Percentiles rank a stretch among this genome's conserved stretches.
These are phyloP conservation scores for Temnothorax unifasciatus DNA, from an alignment of 2,888 invertebrate species.

Conservation along the genomic window DNA sequence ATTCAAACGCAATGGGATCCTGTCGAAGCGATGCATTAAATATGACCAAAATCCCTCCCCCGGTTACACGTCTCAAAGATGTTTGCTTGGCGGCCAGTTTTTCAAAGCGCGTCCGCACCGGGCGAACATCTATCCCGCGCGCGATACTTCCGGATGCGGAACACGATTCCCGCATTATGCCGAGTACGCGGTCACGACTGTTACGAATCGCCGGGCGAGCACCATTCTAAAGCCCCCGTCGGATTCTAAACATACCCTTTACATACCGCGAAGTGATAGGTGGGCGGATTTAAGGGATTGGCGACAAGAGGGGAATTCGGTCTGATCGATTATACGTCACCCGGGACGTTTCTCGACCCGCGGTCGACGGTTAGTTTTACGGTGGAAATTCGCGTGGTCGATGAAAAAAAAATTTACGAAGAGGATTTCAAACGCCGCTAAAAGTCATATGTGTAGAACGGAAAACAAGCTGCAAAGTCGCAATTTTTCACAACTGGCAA, in stretches of 20 bases:
- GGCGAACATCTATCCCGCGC: constrained; percentile 65
- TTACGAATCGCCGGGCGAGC: constrained; percentile 81
- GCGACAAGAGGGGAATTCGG: constrained; percentile 72
- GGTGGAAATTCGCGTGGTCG: constrained; percentile 17
- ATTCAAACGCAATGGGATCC: not conserved
- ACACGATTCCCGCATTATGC: constrained; percentile 84
- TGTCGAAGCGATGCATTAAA: not conserved
- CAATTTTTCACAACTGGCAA: not conserved
- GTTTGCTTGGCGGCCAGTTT: constrained; percentile 38
- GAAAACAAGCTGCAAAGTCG: not conserved
- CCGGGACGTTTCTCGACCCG: constrained; percentile 65
- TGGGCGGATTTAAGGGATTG: constrained; percentile 73
- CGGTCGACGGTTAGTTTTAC: constrained; percentile 41
- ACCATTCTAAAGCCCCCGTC: constrained; percentile 75
- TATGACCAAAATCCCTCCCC: not conserved
- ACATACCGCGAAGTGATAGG: constrained; percentile 71
- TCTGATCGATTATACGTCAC: constrained; percentile 80
- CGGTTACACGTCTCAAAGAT: constrained; percentile 19
- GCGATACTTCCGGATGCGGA: constrained; percentile 72
- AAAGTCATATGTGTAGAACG: not conserved
- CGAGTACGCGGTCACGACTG: constrained; percentile 77
- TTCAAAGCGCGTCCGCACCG: constrained; percentile 45
- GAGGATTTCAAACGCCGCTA: not conserved
- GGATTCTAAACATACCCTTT: constrained; percentile 79
- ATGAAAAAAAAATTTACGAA: constrained; percentile 10